phyloP scores from a whole-genome alignment of 2,888 invertebrate genomes.

The Malthinus flaveolus region DNA sequence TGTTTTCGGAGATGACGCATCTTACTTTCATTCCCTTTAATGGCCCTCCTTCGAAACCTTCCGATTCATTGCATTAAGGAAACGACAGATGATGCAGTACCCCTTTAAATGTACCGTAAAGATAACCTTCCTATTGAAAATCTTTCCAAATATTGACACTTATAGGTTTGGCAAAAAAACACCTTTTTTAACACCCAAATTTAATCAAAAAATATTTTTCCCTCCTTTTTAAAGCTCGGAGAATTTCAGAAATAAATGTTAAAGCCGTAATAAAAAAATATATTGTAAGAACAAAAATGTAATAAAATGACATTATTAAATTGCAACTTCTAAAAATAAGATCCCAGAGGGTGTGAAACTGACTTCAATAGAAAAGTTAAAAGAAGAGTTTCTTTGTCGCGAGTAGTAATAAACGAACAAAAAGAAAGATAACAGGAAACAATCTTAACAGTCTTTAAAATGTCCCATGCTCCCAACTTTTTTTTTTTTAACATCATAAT shows the following conservation, averaged over 20 bases:
- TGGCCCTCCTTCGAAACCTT: conserved; percentile 26
- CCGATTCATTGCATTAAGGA: conserved; percentile 29
- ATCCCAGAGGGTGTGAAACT: conserved; percentile 16
- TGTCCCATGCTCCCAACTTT: conserved; percentile 25
- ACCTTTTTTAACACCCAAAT: not conserved
- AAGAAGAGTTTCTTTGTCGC: conserved; percentile 18
- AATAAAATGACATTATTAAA: conserved; percentile 16
- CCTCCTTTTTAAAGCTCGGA: no score
- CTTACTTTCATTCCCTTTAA: conserved; percentile 24
- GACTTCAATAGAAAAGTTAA: conserved; percentile 20
- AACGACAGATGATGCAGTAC: conserved; percentile 27
- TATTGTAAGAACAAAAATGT: conserved; percentile 6
- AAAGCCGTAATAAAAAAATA: not conserved
- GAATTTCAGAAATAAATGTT: not conserved
- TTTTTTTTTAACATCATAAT: conserved; percentile 34
- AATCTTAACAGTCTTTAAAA: conserved; percentile 30
- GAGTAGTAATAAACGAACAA: conserved; percentile 24
- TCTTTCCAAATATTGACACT: conserved; percentile 18
- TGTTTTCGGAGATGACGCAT: conserved; percentile 27
- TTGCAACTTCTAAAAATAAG: conserved; percentile 11
- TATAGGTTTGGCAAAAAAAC: not conserved
- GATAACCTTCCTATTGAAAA: conserved; percentile 18
- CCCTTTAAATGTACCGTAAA: conserved; percentile 26
- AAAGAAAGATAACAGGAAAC: conserved; percentile 30
- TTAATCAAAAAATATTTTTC: no score